A percentile compares a stretch with the other conserved stretches of the same genome.
Conservation (phyloP, 2,888 invertebrate species). For the Drosophila ustulata region DNA sequence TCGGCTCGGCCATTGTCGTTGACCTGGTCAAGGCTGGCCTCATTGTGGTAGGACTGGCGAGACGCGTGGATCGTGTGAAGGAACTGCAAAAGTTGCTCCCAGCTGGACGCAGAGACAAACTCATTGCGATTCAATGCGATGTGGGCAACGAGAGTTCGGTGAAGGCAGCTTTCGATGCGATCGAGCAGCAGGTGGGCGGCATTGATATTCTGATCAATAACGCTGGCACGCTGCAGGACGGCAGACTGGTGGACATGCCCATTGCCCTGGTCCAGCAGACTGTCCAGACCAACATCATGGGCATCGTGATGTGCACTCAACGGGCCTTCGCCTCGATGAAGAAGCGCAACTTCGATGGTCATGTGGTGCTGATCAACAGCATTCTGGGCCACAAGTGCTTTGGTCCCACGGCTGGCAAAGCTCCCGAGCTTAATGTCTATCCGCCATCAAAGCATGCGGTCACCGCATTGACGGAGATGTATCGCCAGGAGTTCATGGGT, state of each 20-base stretch:
- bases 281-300: constrained; percentile 86
- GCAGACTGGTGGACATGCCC: constrained; percentile 69
- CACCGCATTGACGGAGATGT: constrained; percentile 82
- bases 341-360: constrained; percentile 85
- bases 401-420: constrained; percentile 14
- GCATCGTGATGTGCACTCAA: constrained; percentile 85
- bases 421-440: constrained; percentile 77
- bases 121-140: constrained; percentile 85
- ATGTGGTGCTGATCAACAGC: constrained; percentile 86
- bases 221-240: constrained; percentile 85
- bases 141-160: constrained; percentile 86
- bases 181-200: constrained; percentile 86
- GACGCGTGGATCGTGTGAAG: constrained; percentile 85
- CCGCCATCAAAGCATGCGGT: constrained; percentile 82
- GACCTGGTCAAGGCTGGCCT: constrained; percentile 86
- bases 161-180: constrained; percentile 86
- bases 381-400: constrained; percentile 79
- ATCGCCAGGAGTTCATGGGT: constrained; percentile 82
- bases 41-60: constrained; percentile 86
- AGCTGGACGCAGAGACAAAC: constrained; percentile 61
- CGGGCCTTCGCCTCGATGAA: constrained; percentile 86
- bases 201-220: constrained; percentile 88
- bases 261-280: constrained; percentile 64
- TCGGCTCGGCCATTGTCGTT: constrained; percentile 86
- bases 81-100: constrained; percentile 67